Evolutionary conservation across 1,140 invertebrate species (phyloP), one percentile per base, ranked within the genome.

Genomic region (Colletes gigas): DNA sequence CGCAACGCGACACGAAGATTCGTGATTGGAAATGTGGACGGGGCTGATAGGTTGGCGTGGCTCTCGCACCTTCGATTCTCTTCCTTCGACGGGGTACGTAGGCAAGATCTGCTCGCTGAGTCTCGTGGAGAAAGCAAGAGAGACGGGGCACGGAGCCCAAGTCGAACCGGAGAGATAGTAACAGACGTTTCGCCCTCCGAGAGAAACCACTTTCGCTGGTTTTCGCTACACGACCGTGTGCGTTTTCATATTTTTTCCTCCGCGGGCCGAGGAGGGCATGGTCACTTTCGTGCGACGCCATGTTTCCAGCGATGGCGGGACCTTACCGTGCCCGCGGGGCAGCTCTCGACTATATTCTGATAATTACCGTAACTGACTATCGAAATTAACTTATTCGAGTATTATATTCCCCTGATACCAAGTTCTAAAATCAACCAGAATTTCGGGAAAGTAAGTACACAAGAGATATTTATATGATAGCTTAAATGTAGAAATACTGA

Each of bases 141-240:
- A 62, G 57, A 21, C 21, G 57, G 66, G 19, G 62, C 50, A 70
- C n/a, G n/a, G n/a, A 65, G 69, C 14, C 52, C 30, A 55, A 66
- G 39, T 21, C 63, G 77, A 57, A 52, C 59, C 12, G 59, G 41
- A 84, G 69, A 73, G 77, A 73, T 73, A 78, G 71, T 78, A 72
- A 78, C 77, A 60, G 63, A n/a, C 60, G 50, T 73, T 17, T 65
- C 15, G 39, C 69, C 62, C 30, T 30, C 50, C 44, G 62, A 75
- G 84, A 79, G 83, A 78, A 68, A 72, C 80, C 71, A 76, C 84
- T 86, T 86, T 86, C 84, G 84, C 83, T 86, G 67, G 67, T 85
- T 86, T 86, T 74, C 84, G 83, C 83, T 71, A 50, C 75, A 71
- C 75, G 67, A 70, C 66, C 80, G n/a, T n/a, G 81, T 86, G 72